Evolutionary conservation across 2,888 invertebrate genomes (phyloP), one percentile per base, ranked within the genome.

Genomic region (Diarsia dahlii): DNA sequence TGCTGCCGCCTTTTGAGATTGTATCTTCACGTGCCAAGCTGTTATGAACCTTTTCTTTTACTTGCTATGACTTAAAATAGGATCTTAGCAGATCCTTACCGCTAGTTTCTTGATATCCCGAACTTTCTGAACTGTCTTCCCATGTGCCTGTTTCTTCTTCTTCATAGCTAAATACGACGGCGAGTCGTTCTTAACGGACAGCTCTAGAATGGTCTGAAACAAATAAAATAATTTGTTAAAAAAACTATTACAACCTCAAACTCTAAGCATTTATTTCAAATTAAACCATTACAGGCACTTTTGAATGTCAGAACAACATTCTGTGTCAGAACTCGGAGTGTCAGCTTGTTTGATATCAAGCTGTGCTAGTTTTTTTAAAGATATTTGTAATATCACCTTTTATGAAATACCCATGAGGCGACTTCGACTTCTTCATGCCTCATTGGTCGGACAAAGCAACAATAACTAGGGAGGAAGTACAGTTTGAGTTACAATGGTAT

Each of bases 141-240:
- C 97, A 96, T 84, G 97, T 3, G 89, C 93, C 45, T 91, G 97
- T 68, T 99, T 97, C 94, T 99, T 99, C 18, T 97, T 97, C 93
- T 99, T 98, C 99, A 99, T 99, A 0, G 98, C 98, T 76, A 97
- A 94, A 86, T 98, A 98, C 91, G 98, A 98, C 0, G 97, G 97
- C 0, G 98, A 98, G 91, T 99, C 97, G 88, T 98, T 97, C 91
- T 98, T 98, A 0, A 98, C 97, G 64, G 98, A 98, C 69, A 99
- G 97, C 96, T 99, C 99, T 94, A 99, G 98, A 89, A 99, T 98
- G 0, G 99, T 99, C 99, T 99, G 95, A 58, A 85, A 84, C 72
- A 63, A 56, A 34, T 2, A 23, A 46, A 23, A 1, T 10, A 34
- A n/a, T 13, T 20, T 8, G 10, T 58, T 2, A 5, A 62, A 34